phyloP scores from a whole-genome alignment of 1,140 invertebrate species.

The Tetramorium simillimum region DNA sequence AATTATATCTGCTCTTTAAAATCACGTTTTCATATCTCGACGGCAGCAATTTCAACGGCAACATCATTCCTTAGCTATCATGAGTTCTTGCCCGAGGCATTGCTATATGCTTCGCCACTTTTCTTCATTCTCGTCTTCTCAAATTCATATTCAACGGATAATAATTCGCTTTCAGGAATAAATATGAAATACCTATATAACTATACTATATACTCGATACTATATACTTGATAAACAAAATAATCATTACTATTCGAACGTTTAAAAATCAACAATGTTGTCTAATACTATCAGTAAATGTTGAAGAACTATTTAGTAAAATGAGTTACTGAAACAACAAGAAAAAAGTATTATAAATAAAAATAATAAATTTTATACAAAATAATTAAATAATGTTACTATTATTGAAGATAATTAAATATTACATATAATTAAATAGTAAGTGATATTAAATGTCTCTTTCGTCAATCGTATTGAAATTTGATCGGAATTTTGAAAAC shows the following conservation, averaged over 20 bases:
- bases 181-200: background rate
- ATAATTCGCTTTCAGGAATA: background rate
- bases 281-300: too few relatives aligned
- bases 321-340: background rate
- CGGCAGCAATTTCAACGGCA: constrained; percentile 66
- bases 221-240: too few relatives aligned
- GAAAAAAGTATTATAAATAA: too few relatives aligned
- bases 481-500: background rate
- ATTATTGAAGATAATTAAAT: background rate
- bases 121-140: background rate
- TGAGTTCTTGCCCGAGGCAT: constrained; percentile 64
- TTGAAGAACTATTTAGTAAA: background rate
- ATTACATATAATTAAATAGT: background rate
- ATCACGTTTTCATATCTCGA: constrained; percentile 45
- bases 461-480: background rate
- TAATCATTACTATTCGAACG: too few relatives aligned
- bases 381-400: background rate
- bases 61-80: constrained; percentile 71
- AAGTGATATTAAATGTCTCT: background rate
- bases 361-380: background rate
- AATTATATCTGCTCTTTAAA: background rate
- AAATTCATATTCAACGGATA: too few relatives aligned
- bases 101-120: background rate
- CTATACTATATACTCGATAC: too few relatives aligned
- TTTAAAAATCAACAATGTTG: too few relatives aligned